Base-by-base conservation (phyloP, 2,888 invertebrate genomes). In the Schizotus pectinicornis region DNA sequence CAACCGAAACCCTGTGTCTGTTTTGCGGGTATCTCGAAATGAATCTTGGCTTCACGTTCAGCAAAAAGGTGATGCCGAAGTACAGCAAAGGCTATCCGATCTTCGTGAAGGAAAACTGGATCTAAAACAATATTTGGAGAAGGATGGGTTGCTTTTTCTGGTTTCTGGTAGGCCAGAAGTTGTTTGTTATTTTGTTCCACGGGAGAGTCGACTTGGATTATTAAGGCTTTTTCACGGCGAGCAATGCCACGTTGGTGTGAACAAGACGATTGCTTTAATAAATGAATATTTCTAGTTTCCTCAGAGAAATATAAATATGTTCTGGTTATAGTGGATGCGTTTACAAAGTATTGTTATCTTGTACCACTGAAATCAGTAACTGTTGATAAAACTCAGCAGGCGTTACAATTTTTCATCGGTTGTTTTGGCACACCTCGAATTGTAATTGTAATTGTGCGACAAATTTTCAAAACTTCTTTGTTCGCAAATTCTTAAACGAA, bases 151-250 rank as follows among this genome's bases (percentile, higher is more conserved):
- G n/a, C n/a, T n/a, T n/a, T n/a, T n/a, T n/a, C n/a, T n/a, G n/a
- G n/a, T n/a, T n/a, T n/a, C n/a, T n/a, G n/a, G n/a, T n/a, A n/a
- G n/a, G n/a, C n/a, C n/a, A n/a, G n/a, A n/a, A n/a, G n/a, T 51
- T 41, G 32, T 64, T 8, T 59, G 52, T 11, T 67, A 49, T 53
- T 67, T 61, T 36, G 64, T 65, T 6, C 68, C 66, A 5, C 55
- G 63, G 11, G 63, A 65, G 32, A 67, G 61, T 51, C 39, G 63
- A n/a, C n/a, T n/a, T n/a, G n/a, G n/a, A n/a, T n/a, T n/a, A n/a
- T n/a, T n/a, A n/a, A n/a, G n/a, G n/a, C 56, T 72, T 30, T 69
- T 70, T 39, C 67, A 69, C 41, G 67, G 68, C 50, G 65, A 68
- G 46, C 66, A 65, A 9, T 64, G 63, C 37, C 62, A 66, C 43